A percentile compares a stretch with the other conserved stretches of the same genome.
Evolutionary conservation across 92 coral and sea anemone genomes (phyloP).

Genomic region (Plumapathes pennacea): DNA sequence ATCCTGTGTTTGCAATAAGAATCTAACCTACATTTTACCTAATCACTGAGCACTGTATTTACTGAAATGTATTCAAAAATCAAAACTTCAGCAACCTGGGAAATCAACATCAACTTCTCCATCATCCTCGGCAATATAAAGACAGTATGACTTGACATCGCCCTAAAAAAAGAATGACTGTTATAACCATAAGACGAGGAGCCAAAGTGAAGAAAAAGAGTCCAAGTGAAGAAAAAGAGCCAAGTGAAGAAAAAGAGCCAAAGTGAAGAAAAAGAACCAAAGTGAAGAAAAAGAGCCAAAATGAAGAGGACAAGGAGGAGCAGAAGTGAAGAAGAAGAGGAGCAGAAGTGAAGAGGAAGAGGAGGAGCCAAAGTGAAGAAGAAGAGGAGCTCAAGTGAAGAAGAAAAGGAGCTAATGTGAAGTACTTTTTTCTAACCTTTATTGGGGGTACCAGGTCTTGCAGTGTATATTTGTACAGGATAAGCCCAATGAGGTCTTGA

Average conservation of each 20-base stretch:
- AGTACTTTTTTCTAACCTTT: constrained; percentile 55
- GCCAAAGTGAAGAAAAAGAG: neutral
- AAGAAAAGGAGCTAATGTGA: too few species aligned
- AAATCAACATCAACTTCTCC: constrained; percentile 92
- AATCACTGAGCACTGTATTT: too few species aligned
- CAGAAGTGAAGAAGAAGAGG: neutral
- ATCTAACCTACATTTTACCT: too few species aligned
- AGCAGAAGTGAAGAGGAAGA: too few species aligned
- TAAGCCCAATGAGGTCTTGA: constrained; percentile 82
- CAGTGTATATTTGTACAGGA: constrained; percentile 79
- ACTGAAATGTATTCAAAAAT: too few species aligned
- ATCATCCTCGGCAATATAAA: constrained; percentile 95
- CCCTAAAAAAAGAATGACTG: constrained; percentile 31
- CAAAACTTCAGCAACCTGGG: constrained; percentile 72
- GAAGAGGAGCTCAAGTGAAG: neutral
- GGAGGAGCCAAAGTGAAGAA: too few species aligned
- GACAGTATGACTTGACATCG: constrained; percentile 60
- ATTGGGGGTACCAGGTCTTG: constrained; percentile 70
- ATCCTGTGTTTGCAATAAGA: too few species aligned
- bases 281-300: neutral
- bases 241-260: neutral
- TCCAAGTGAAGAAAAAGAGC: neutral
- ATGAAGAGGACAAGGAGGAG: neutral
- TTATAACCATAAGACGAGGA: too few species aligned
- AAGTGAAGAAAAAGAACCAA: neutral